Evolutionary conservation across 2,888 invertebrate species (phyloP).

Genomic region (Euphydryas editha): DNA sequence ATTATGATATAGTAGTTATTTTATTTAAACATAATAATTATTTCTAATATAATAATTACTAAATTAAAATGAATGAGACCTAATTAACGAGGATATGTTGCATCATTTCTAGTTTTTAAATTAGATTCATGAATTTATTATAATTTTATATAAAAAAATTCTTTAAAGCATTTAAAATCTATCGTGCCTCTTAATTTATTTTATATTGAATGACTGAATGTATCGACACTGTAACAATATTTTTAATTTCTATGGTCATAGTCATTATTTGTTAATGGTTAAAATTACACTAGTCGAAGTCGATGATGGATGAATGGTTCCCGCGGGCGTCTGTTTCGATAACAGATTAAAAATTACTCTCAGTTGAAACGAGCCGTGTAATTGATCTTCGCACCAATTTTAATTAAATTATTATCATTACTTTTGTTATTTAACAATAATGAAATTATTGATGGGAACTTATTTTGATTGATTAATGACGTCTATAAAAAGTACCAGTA

Average conservation of each 20-base stretch:
- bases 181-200: too few relatives aligned
- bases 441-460: not conserved
- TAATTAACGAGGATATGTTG: too few relatives aligned
- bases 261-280: conserved; percentile 1
- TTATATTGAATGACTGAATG: not conserved
- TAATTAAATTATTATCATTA: not conserved
- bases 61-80: too few relatives aligned
- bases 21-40: too few relatives aligned
- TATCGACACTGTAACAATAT: not conserved
- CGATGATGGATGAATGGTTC: conserved; percentile 24
- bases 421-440: not conserved
- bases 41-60: too few relatives aligned
- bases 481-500: too few relatives aligned
- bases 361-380: conserved; percentile 4
- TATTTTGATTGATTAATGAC: too few relatives aligned
- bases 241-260: not conserved
- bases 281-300: conserved; percentile 11
- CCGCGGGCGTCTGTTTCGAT: conserved; percentile 15
- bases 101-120: too few relatives aligned
- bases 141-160: too few relatives aligned
- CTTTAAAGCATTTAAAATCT: too few relatives aligned
- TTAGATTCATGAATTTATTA: too few relatives aligned
- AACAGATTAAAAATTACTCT: conserved; percentile 24
- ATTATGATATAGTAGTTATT: too few relatives aligned
- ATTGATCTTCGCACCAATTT: conserved; percentile 10